Evolutionary conservation across 2,888 invertebrate species (phyloP).

Genomic region (Tethea ocularis): DNA sequence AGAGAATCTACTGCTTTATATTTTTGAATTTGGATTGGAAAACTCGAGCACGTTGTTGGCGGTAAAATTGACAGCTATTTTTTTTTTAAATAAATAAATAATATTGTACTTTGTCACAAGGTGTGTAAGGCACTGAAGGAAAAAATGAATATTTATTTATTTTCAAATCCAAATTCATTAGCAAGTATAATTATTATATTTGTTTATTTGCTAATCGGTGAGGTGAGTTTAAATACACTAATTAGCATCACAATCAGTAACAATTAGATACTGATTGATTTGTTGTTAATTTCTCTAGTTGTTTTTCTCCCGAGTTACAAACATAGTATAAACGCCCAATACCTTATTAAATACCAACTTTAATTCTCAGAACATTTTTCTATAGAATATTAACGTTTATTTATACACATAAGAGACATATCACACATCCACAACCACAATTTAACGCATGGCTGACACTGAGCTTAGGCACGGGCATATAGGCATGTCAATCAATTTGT

Average conservation of each 20-base stretch:
- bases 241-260: background rate
- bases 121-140: background rate
- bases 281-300: background rate
- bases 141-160: conserved; percentile 7
- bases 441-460: conserved; percentile 23
- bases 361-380: background rate
- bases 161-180: conserved; percentile 48
- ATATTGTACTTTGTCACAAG: background rate
- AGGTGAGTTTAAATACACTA: background rate
- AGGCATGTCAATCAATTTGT: background rate
- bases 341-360: background rate
- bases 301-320: background rate
- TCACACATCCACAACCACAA: conserved; percentile 38
- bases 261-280: background rate
- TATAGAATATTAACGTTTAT: background rate
- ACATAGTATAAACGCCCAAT: background rate
- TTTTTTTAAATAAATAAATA: background rate
- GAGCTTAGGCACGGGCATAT: background rate
- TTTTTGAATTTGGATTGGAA: conserved; percentile 42
- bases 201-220: conserved; percentile 17
- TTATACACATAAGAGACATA: background rate
- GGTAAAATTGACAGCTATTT: background rate
- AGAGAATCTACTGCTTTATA: conserved; percentile 4
- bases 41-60: conserved; percentile 12
- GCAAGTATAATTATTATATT: conserved; percentile 40